Evolutionary conservation across 2,888 invertebrate genomes (phyloP).

Genomic region (Blomia tropicalis): DNA sequence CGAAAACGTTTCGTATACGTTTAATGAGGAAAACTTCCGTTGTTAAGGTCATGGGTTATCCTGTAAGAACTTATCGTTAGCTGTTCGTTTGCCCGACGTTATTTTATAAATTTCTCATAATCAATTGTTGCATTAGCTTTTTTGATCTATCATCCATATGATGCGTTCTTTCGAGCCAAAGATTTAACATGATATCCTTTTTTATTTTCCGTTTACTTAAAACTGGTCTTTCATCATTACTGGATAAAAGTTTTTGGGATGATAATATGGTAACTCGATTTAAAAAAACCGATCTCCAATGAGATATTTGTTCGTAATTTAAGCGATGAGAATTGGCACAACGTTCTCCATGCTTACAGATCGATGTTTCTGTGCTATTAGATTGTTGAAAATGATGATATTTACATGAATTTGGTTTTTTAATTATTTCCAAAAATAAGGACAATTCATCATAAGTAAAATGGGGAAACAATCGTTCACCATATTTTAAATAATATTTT

Average conservation of each 20-base stretch:
- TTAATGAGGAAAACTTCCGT: too few relatives aligned
- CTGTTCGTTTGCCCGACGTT: too few relatives aligned
- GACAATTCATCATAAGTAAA: neutral
- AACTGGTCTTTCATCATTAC: too few relatives aligned
- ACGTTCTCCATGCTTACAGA: neutral
- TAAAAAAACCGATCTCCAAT: neutral
- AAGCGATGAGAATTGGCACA: neutral
- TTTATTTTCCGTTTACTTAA: neutral
- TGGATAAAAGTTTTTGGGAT: too few relatives aligned
- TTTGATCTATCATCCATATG: neutral
- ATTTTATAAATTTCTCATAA: too few relatives aligned
- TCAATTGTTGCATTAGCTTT: neutral
- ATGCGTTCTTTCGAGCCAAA: neutral
- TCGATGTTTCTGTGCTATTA: too few relatives aligned
- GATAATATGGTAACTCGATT: neutral
- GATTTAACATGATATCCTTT: neutral
- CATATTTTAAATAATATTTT: conserved; percentile 11
- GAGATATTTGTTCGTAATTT: neutral
- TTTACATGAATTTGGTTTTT: neutral
- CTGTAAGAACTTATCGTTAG: too few relatives aligned
- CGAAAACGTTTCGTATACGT: too few relatives aligned
- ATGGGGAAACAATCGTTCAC: neutral
- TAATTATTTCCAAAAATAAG: neutral
- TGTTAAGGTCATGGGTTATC: too few relatives aligned
- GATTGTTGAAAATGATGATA: neutral